Percentiles rank a stretch among this genome's conserved stretches.
Conservation (phyloP, 1,140 invertebrate species). For the Cotesia typhae region DNA sequence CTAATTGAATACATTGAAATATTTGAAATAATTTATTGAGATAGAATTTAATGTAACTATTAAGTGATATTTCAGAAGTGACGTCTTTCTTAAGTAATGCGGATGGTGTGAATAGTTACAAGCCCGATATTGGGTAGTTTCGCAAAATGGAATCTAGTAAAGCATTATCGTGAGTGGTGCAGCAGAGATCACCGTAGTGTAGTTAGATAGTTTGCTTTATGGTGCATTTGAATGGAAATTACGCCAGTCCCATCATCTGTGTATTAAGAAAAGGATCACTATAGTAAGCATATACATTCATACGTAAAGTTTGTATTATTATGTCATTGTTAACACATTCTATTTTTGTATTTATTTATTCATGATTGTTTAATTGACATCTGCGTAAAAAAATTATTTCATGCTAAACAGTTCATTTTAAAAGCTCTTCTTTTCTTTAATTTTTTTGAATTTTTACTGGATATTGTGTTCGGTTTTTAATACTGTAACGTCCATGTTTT, state of each 20-base stretch:
- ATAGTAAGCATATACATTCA: neutral
- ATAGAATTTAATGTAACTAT: too few relatives aligned
- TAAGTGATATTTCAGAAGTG: neutral
- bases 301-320: neutral
- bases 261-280: neutral
- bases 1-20: slow-evolving; percentile 5
- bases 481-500: too few relatives aligned
- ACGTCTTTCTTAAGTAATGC: slow-evolving; percentile 38
- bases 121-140: slow-evolving; percentile 16
- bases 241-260: slow-evolving; percentile 28
- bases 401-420: too few relatives aligned
- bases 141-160: slow-evolving; percentile 25
- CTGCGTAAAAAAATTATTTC: too few relatives aligned
- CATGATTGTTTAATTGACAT: too few relatives aligned
- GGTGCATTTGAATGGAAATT: slow-evolving; percentile 36
- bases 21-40: too few relatives aligned
- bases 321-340: too few relatives aligned
- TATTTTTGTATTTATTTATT: too few relatives aligned
- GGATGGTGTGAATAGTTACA: slow-evolving; percentile 35
- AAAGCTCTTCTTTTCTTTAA: too few relatives aligned
- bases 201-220: slow-evolving; percentile 38
- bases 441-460: too few relatives aligned
- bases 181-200: slow-evolving; percentile 27
- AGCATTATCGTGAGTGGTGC: slow-evolving; percentile 41
- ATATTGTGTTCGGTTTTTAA: too few relatives aligned